A percentile compares a stretch with the other conserved stretches of the same genome.
Conservation (phyloP, 2,113 vertebrate genomes). For the Dicrurus megarhynchus region DNA sequence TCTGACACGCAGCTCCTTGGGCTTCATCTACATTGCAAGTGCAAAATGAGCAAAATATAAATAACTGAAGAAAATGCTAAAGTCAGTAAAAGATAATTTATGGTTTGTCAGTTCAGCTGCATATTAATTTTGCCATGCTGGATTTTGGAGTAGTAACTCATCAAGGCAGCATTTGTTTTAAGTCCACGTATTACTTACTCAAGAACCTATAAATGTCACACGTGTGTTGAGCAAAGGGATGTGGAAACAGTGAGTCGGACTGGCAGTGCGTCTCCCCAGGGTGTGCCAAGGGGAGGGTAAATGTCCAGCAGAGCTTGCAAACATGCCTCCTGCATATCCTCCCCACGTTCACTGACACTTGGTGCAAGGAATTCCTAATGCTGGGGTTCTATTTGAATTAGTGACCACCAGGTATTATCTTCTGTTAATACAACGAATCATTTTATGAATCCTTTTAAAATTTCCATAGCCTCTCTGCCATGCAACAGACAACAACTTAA, state of each 20-base stretch:
- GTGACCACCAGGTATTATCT: not conserved
- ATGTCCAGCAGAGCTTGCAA: not conserved
- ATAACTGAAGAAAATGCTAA: not conserved
- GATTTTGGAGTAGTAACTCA: not conserved
- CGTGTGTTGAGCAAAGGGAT: not conserved
- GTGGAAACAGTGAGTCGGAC: not conserved
- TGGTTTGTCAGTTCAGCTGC: not conserved
- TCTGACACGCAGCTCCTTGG: not conserved
- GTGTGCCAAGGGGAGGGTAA: not conserved
- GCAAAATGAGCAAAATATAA: not conserved
- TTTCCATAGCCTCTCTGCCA: not conserved
- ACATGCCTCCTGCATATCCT: not conserved
- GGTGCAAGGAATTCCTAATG: not conserved
- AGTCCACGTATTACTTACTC: not conserved
- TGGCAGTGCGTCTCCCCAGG: not conserved
- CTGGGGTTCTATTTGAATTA: not conserved
- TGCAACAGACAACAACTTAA: not conserved
- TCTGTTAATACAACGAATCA: not conserved
- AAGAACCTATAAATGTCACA: not conserved
- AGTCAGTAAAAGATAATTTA: not conserved
- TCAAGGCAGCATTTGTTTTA: not conserved
- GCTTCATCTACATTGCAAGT: slow-evolving; percentile 10
- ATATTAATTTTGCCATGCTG: not conserved
- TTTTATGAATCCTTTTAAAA: not conserved
- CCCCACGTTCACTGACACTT: not conserved